phyloP scores from a whole-genome alignment of 1,140 invertebrate genomes.

The Hestina assimilis region DNA sequence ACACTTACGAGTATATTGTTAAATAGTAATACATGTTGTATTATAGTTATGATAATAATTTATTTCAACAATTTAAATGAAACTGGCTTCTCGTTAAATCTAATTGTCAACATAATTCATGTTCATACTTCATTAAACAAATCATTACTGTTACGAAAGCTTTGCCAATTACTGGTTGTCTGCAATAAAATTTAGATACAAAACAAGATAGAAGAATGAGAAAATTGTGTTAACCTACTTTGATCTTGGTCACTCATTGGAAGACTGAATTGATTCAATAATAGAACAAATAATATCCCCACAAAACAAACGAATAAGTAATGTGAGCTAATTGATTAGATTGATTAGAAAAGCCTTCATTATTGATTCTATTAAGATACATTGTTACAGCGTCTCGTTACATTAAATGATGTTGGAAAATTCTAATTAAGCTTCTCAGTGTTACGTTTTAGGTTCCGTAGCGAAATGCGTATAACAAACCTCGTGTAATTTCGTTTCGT shows the following conservation, averaged over 20 bases:
- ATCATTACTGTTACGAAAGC: neutral
- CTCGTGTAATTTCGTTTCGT: no score
- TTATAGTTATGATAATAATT: no score
- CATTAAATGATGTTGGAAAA: no score
- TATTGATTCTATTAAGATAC: no score
- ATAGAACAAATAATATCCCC: neutral
- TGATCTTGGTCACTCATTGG: constrained; percentile 19
- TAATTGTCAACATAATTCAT: neutral
- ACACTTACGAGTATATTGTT: no score
- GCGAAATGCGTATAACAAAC: no score
- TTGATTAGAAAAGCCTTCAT: neutral
- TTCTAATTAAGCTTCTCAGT: no score
- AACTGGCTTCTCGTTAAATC: neutral
- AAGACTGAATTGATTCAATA: constrained; percentile 22
- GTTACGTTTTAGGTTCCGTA: no score
- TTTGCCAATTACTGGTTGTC: constrained; percentile 13
- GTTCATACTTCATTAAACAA: neutral
- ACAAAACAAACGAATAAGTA: neutral
- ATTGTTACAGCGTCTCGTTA: no score
- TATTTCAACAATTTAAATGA: no score
- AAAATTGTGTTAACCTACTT: constrained; percentile 26
- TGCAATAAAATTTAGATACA: constrained; percentile 8
- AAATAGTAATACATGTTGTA: no score
- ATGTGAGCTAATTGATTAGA: neutral
- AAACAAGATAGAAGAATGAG: constrained; percentile 21